These are phyloP conservation scores for Aphaenogaster rudis DNA, from an alignment of 1,140 invertebrate genomes.

Conservation along the genomic window DNA sequence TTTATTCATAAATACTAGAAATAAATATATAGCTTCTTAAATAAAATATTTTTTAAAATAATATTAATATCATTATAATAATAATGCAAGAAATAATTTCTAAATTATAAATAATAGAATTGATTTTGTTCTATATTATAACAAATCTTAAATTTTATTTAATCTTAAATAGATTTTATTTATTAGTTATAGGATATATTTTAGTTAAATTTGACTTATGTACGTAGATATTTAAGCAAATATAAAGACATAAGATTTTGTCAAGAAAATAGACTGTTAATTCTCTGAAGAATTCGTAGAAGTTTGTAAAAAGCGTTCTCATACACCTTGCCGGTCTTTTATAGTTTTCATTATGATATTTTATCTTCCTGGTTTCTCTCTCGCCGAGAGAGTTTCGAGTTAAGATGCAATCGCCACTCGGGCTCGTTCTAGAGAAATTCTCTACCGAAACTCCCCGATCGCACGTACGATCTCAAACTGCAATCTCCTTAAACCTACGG, in stretches of 20 bases:
- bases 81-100: neutral
- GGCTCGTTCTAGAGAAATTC: neutral
- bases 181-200: neutral
- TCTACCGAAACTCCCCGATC: constrained; percentile 34
- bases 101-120: neutral
- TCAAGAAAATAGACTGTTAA: neutral
- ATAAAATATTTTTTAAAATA: neutral
- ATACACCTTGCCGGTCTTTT: neutral
- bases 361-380: neutral
- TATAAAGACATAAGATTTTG: no score
- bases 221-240: neutral
- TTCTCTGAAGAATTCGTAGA: neutral
- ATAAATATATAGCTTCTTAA: neutral
- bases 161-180: constrained; percentile 3
- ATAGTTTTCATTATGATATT: neutral
- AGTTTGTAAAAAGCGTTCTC: neutral
- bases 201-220: neutral
- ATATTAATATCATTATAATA: neutral
- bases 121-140: neutral
- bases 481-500: constrained; percentile 59
- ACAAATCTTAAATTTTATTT: neutral
- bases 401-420: constrained; percentile 41
- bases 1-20: constrained; percentile 8
- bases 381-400: neutral
- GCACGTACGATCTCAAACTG: constrained; percentile 59